Percentiles rank a stretch among this genome's conserved stretches.
Conservation (phyloP, 2,797 vertebrate species). For the Tragopan temminckii region DNA sequence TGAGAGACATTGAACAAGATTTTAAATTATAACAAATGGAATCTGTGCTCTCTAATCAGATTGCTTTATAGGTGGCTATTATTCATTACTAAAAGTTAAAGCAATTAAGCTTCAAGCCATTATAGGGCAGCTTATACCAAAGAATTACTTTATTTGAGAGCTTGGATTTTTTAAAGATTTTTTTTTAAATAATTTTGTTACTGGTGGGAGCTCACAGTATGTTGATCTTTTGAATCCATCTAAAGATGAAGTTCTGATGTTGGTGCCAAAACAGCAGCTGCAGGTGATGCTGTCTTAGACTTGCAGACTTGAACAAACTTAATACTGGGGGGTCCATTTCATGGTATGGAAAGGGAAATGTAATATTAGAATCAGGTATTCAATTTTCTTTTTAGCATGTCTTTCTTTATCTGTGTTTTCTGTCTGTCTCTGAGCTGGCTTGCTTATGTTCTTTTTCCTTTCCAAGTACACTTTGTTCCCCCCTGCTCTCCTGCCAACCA, state of each 20-base stretch:
- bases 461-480: neutral
- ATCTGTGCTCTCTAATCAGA: neutral
- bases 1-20: conserved; percentile 25
- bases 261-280: neutral
- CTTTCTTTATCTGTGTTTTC: neutral
- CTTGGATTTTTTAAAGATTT: neutral
- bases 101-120: conserved; percentile 33
- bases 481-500: neutral
- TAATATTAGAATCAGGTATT: neutral
- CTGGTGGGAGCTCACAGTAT: neutral
- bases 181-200: neutral
- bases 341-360: neutral
- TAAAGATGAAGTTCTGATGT: conserved; percentile 9
- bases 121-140: neutral
- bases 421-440: neutral
- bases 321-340: neutral
- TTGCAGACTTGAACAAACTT: conserved; percentile 1
- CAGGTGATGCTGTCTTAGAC: neutral
- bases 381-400: fast-evolving
- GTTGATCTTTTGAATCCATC: conserved; percentile 3
- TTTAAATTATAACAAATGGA: conserved; percentile 61
- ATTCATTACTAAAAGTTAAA: conserved; percentile 48
- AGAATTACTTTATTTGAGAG: conserved; percentile 2
- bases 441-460: neutral
- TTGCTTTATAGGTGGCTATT: conserved; percentile 21